These are phyloP conservation scores for Bombycilla garrulus DNA, from an alignment of 2,113 vertebrate genomes.

Conservation along the genomic window DNA sequence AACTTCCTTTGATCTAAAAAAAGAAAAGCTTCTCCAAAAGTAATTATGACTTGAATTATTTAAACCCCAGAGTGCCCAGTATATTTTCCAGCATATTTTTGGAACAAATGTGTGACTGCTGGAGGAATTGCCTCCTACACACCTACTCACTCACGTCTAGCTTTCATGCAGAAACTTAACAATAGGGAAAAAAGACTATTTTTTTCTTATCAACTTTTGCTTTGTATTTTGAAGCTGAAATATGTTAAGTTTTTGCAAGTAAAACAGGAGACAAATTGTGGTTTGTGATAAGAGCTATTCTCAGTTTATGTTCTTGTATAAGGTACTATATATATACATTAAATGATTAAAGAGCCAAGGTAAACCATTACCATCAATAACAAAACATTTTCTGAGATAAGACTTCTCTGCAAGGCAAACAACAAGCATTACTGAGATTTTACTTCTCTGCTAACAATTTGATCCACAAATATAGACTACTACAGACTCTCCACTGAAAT, in stretches of 20 bases:
- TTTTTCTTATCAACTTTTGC: background rate
- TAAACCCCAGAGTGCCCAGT: background rate
- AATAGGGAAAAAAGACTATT: background rate
- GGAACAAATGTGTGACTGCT: slow-evolving; percentile 6
- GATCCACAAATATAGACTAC: background rate
- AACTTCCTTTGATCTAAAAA: background rate
- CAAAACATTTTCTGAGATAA: background rate
- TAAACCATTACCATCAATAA: background rate
- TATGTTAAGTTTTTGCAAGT: background rate
- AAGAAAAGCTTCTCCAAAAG: background rate
- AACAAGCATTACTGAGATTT: background rate
- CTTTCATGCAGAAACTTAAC: background rate
- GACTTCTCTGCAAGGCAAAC: background rate
- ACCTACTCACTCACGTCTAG: background rate
- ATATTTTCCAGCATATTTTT: slow-evolving; percentile 20
- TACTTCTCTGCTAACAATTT: background rate
- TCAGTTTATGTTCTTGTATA: background rate
- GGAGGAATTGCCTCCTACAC: slow-evolving; percentile 25
- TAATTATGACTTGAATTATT: background rate
- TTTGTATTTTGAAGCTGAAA: slow-evolving; percentile 9
- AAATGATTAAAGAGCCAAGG: background rate
- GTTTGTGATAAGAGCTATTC: background rate
- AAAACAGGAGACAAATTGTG: background rate
- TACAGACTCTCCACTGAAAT: background rate
- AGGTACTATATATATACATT: background rate